phyloP scores from a whole-genome alignment of 2,113 vertebrate species.

The Plectropomus leopardus region DNA sequence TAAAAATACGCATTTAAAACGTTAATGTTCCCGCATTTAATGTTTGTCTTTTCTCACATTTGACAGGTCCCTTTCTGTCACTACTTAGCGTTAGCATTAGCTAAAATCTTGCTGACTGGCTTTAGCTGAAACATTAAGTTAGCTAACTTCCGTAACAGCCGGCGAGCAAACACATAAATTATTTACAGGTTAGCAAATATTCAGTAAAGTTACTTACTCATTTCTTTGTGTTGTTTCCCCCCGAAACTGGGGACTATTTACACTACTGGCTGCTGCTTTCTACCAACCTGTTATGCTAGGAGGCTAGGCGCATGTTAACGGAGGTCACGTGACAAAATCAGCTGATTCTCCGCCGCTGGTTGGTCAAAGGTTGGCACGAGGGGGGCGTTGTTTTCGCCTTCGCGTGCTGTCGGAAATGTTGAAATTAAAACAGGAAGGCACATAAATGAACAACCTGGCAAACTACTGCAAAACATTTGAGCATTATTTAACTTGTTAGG shows the following conservation, averaged over 20 bases:
- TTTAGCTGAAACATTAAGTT: neutral
- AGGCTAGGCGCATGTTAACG: slow-evolving; percentile 38
- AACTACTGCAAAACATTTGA: neutral
- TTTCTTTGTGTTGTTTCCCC: slow-evolving; percentile 10
- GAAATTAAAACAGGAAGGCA: fast-evolving
- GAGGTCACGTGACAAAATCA: slow-evolving; percentile 84
- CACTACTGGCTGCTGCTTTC: neutral
- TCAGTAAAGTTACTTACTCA: slow-evolving; percentile 54
- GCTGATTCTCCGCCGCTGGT: slow-evolving; percentile 67
- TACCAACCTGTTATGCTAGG: slow-evolving; percentile 51
- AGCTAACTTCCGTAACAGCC: neutral
- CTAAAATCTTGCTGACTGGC: slow-evolving; percentile 30
- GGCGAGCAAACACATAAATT: neutral
- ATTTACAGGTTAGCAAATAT: fast-evolving
- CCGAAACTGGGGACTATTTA: neutral
- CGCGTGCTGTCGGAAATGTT: neutral
- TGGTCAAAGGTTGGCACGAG: slow-evolving; percentile 67
- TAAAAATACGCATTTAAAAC: neutral
- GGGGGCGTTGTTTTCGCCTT: slow-evolving; percentile 46
- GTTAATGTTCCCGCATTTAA: neutral
- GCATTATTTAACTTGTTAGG: neutral
- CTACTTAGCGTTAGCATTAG: slow-evolving; percentile 60
- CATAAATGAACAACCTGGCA: neutral
- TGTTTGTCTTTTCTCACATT: neutral
- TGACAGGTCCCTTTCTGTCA: slow-evolving; percentile 21